phyloP scores from a whole-genome alignment of 2,113 vertebrate species.

The Mesembrinibis cayennensis region DNA sequence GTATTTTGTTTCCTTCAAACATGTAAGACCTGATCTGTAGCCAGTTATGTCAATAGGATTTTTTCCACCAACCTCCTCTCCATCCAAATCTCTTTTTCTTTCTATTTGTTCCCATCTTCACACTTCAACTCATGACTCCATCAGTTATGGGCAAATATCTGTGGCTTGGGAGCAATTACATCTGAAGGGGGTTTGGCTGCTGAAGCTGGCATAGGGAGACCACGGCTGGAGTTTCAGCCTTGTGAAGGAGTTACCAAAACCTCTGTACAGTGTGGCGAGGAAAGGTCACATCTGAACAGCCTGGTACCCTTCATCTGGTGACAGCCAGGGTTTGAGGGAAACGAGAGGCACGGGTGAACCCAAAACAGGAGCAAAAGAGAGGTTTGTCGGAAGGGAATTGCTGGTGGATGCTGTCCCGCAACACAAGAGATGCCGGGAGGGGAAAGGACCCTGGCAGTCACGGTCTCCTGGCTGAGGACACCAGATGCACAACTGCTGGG shows the following conservation, averaged over 20 bases:
- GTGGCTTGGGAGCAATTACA: not conserved
- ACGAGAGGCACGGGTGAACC: not conserved
- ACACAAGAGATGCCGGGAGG: accelerated
- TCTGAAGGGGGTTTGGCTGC: not conserved
- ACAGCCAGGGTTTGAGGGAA: not conserved
- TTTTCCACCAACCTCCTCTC: not conserved
- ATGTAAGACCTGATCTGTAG: not conserved
- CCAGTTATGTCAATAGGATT: not conserved
- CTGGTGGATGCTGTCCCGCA: not conserved
- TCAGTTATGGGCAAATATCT: not conserved
- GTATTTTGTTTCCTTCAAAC: not conserved
- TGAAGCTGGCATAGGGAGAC: not conserved
- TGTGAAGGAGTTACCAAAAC: not conserved
- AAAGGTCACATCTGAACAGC: not conserved
- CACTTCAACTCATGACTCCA: not conserved
- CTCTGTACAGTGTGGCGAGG: not conserved
- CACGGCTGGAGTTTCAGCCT: not conserved
- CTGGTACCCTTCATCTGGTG: not conserved
- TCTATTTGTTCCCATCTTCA: not conserved
- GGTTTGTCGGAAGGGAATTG: not conserved
- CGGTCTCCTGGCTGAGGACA: not conserved
- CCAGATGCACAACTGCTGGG: not conserved
- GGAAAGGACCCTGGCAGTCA: not conserved
- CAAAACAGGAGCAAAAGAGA: not conserved
- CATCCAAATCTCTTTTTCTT: not conserved